These are phyloP conservation scores for Micoletzkya japonica DNA, from an alignment of 2,888 invertebrate species.

Conservation along the genomic window DNA sequence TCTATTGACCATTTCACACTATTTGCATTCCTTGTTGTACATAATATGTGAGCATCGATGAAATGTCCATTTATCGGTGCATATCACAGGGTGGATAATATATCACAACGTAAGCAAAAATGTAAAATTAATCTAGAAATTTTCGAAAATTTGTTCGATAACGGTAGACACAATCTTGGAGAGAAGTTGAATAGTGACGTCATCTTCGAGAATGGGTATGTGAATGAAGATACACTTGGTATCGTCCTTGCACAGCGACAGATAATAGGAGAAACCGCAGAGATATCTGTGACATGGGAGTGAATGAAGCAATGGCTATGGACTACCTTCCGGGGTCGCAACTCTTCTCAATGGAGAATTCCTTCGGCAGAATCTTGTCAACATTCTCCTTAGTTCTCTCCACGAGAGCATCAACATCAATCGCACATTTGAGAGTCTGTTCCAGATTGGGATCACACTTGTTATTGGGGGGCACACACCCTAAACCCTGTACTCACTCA, in stretches of 20 bases:
- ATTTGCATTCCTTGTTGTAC: not conserved
- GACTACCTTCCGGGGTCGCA: conserved; percentile 25
- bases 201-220: conserved; percentile 37
- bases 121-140: conserved; percentile 14
- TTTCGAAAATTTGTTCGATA: not conserved
- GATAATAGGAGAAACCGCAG: conserved; percentile 47
- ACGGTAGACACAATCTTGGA: conserved; percentile 11
- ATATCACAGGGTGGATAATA: not conserved
- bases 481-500: conserved; percentile 6
- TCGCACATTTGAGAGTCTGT: conserved; percentile 6
- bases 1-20: conserved; percentile 52
- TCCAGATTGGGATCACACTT: conserved; percentile 28
- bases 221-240: conserved; percentile 44
- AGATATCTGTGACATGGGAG: conserved; percentile 37
- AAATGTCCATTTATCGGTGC: too few relatives aligned
- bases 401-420: conserved; percentile 19
- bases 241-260: conserved; percentile 37
- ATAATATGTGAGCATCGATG: too few relatives aligned
- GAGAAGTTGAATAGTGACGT: conserved; percentile 9
- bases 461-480: conserved; percentile 31
- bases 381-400: not conserved
- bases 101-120: not conserved
- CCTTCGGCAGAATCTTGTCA: not conserved
- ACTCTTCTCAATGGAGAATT: conserved; percentile 9
- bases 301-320: not conserved